A percentile compares a stretch with the other conserved stretches of the same genome.
Conservation (phyloP, 1,140 invertebrate genomes). For the Hydropsyche tenuis region DNA sequence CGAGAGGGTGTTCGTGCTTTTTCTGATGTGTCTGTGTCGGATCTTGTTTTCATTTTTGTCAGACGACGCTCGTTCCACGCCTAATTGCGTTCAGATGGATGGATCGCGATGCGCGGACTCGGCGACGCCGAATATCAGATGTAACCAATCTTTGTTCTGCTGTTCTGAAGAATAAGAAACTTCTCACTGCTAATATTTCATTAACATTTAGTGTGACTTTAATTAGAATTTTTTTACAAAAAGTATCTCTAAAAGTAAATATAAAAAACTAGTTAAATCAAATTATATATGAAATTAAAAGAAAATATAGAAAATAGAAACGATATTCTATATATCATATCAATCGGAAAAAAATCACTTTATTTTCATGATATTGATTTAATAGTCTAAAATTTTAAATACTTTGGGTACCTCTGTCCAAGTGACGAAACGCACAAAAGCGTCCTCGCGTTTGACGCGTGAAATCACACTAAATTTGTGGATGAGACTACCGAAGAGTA, state of each 20-base stretch:
- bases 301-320: no score
- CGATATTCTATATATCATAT: no score
- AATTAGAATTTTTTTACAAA: no score
- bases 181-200: no score
- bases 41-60: slow-evolving; percentile 38
- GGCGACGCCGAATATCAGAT: slow-evolving; percentile 13
- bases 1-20: slow-evolving; percentile 12
- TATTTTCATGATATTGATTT: no score
- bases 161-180: no score
- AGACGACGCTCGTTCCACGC: slow-evolving; percentile 17
- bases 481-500: slow-evolving; percentile 26
- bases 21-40: slow-evolving; percentile 33
- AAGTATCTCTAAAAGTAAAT: no score
- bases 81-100: slow-evolving; percentile 44
- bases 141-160: background rate
- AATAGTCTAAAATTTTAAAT: no score
- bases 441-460: slow-evolving; percentile 30
- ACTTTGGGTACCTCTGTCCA: background rate
- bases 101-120: slow-evolving; percentile 34
- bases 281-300: no score
- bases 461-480: slow-evolving; percentile 39
- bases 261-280: no score
- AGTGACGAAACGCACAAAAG: slow-evolving; percentile 18
- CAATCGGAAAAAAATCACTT: no score
- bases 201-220: no score